phyloP scores from a whole-genome alignment of 2,888 invertebrate species.

The Drosophila rubida region DNA sequence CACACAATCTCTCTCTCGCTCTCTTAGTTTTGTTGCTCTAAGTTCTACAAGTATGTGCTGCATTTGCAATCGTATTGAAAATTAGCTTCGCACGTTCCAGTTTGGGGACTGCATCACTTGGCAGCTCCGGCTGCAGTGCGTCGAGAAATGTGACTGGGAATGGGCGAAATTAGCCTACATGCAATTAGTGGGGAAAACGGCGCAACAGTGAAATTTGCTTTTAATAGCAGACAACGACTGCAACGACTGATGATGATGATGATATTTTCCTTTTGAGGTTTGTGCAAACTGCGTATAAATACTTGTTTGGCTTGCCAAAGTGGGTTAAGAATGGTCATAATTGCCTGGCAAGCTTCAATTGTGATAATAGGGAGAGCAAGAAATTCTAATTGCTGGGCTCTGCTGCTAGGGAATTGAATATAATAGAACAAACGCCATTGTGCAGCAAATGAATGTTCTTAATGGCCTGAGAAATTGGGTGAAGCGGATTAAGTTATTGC shows the following conservation, averaged over 20 bases:
- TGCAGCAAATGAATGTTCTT: not conserved
- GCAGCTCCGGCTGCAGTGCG: slow-evolving; percentile 23
- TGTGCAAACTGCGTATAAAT: slow-evolving; percentile 56
- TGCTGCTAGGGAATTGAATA: slow-evolving; percentile 23
- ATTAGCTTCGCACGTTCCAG: slow-evolving; percentile 67
- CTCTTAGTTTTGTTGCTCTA: slow-evolving; percentile 2
- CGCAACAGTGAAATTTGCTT: slow-evolving; percentile 51
- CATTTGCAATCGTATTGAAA: slow-evolving; percentile 17
- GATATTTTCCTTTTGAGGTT: slow-evolving; percentile 40
- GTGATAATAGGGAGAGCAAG: slow-evolving; percentile 45
- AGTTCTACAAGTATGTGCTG: not conserved
- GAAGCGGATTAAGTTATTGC: not conserved
- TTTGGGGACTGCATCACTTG: slow-evolving; percentile 30
- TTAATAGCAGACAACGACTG: slow-evolving; percentile 47
- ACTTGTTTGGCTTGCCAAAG: slow-evolving; percentile 45
- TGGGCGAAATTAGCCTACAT: slow-evolving; percentile 65
- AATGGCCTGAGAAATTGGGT: slow-evolving; percentile 51
- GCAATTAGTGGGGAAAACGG: slow-evolving; percentile 62
- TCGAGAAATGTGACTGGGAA: slow-evolving; percentile 53
- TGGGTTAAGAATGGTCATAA: slow-evolving; percentile 73
- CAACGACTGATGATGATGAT: not conserved
- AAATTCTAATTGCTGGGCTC: slow-evolving; percentile 17
- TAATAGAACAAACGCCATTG: slow-evolving; percentile 13
- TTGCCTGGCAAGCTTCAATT: slow-evolving; percentile 52
- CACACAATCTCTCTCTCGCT: slow-evolving; percentile 10